Evolutionary conservation across 2,797 vertebrate species (phyloP).

Genomic region (Sphaeramia orbicularis): DNA sequence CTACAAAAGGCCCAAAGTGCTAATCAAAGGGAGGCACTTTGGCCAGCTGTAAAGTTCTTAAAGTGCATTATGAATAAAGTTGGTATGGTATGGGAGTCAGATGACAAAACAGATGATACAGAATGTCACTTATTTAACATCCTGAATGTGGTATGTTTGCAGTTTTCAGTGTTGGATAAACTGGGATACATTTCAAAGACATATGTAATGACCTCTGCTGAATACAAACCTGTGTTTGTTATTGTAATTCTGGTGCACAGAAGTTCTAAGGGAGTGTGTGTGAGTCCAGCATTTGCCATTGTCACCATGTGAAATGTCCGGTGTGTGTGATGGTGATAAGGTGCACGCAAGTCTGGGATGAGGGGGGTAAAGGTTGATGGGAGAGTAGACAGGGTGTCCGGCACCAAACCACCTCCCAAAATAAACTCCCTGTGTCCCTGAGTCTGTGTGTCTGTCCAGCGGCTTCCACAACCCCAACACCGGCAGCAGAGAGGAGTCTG

Average conservation of each 20-base stretch:
- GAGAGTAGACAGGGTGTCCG: constrained; percentile 86
- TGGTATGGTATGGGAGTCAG: no score
- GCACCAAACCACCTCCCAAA: constrained; percentile 91
- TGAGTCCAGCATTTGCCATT: constrained; percentile 31
- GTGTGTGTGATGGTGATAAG: constrained; percentile 38
- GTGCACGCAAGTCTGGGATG: constrained; percentile 49
- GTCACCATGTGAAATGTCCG: constrained; percentile 38
- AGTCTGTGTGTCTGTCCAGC: constrained; percentile 75
- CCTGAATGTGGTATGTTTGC: no score
- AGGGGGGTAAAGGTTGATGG: constrained; percentile 61
- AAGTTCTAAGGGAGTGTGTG: constrained; percentile 29
- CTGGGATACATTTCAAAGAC: no score
- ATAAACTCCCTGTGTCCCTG: constrained; percentile 83
- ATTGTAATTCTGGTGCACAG: constrained; percentile 5
- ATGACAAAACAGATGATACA: no score
- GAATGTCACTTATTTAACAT: no score
- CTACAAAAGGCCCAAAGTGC: no score
- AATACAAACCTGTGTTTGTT: no score
- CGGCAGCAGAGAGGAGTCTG: constrained; percentile 67
- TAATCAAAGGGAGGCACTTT: no score
- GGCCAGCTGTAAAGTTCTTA: no score
- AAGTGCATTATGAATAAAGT: no score
- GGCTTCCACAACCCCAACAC: constrained; percentile 66
- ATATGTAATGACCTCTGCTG: no score
- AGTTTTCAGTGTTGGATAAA: no score